Base-by-base conservation (phyloP, 1,140 invertebrate genomes). In the Drosophila seguyi region DNA sequence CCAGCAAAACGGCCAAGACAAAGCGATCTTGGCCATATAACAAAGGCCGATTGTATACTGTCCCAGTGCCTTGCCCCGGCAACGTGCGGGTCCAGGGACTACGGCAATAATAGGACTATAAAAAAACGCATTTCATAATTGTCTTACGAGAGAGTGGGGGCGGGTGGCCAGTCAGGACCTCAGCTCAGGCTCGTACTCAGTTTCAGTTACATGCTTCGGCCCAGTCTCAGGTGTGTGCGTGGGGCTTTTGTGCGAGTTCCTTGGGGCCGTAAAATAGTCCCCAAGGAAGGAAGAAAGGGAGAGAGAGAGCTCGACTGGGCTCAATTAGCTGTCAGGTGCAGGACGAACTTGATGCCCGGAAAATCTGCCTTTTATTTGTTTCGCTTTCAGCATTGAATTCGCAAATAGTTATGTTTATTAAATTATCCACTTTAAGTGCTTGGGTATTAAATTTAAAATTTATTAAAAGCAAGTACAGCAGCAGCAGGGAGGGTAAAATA, bases 111-210 rank as follows among this genome's bases (percentile, higher is more conserved):
- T 77, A 84, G 84, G 84, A 66, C 80, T 83, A 87, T 87, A n/a
- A 87, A 88, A 87, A 87, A 80, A 82, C 60, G 75, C 67, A 84
- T 87, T 87, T 88, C 84, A 88, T 87, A 87, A 87, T 87, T 87
- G 84, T 88, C 76, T 88, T 83, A 83, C 67, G 67, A 65, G 62
- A 39, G 67, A 39, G 59, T 39, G 39, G 31, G 44, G 71, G 44
- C 60, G 50, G 22, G 8, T 22, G n/a, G 29, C 38, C 66, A 41
- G 63, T 29, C 38, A 38, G 59, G 71, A 20, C 59, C 27, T 36
- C 14, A n/a, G 38, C 25, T 22, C 50, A 27, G 69, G n/a, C 48
- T 60, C 47, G 27, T 34, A 45, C 29, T 38, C 59, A 41, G 65
- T 39, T 50, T 59, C 47, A 45, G 31, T 38, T 58, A 36, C 36